Evolutionary conservation across 2,113 vertebrate species (phyloP), one percentile per base, ranked within the genome.

Genomic region (Engystomops pustulosus): DNA sequence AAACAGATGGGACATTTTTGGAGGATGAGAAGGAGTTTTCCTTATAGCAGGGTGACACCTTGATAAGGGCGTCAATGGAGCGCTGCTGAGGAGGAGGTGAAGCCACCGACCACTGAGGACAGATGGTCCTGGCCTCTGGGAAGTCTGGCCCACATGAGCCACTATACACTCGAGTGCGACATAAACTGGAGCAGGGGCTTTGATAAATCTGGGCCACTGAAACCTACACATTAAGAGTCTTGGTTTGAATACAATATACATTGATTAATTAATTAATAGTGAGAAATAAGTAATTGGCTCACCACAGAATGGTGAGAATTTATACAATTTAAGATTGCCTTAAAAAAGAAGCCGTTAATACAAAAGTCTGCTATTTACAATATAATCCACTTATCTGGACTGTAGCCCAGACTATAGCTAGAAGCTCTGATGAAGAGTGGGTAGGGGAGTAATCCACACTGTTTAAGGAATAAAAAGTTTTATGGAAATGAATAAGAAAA

Each of bases 341-440:
- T 67, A 32, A 32, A 67, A 62, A 67, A 67, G 62, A 67, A 67
- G 32, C 32, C 18, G 62, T 32, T 67, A 34, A 67, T 67, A 67
- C 62, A 67, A 30, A 65, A 65, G 62, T 20, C 30, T 36, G 62
- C 62, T 67, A 67, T 67, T 67, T 67, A 67, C 30, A 36, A 67
- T 67, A 36, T 67, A 67, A 67, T 67, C 62, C 62, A 67, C 32
- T 67, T 67, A 67, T 67, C 62, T 65, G 32, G 62, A 67, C 62
- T 20, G 17, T 36, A 67, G 30, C 62, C 62, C 62, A 67, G 62
- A 67, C 30, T 34, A 34, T 36, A 67, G 62, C 62, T 67, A 36
- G 17, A 36, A 67, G 62, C 62, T 67, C 62, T 20, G 15, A 67
- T 34, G 30, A 36, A 65, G 27, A 36, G 62, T 36, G 62, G 30